Evolutionary conservation across 2,797 vertebrate species (phyloP).

Genomic region (Prunella strophiata): DNA sequence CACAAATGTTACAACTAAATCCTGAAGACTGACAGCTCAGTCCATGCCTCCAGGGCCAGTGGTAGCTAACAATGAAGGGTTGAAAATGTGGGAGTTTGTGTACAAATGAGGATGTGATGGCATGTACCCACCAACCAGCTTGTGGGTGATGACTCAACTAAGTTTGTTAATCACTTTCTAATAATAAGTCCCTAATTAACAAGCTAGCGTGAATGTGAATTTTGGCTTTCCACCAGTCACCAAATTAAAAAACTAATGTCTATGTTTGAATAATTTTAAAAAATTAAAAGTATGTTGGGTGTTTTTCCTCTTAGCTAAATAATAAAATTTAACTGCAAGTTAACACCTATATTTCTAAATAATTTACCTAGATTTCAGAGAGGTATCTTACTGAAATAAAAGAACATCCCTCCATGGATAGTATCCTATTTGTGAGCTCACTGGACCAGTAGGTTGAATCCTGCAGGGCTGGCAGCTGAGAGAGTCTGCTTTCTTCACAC

Average conservation of each 20-base stretch:
- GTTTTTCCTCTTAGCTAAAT: not conserved
- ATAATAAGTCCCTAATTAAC: constrained; percentile 44
- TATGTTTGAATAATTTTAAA: not conserved
- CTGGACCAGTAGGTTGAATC: not conserved
- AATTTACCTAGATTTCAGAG: not conserved
- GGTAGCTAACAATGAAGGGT: not conserved
- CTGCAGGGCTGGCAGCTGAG: not conserved
- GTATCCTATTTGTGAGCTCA: not conserved
- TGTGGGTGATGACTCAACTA: constrained; percentile 40
- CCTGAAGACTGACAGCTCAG: not conserved
- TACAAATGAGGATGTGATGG: not conserved
- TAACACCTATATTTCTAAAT: not conserved
- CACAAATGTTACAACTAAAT: not conserved
- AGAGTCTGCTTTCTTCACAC: not conserved
- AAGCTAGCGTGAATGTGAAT: not conserved
- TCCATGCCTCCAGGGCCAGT: not conserved
- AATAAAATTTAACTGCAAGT: not conserved
- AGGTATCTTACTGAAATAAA: not conserved
- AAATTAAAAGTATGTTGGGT: fast-evolving
- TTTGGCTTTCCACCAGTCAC: not conserved
- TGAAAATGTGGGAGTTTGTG: constrained; percentile 12
- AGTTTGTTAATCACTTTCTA: constrained; percentile 15
- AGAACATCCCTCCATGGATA: not conserved
- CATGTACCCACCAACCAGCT: not conserved
- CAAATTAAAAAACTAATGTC: not conserved